These are phyloP conservation scores for Sipha maydis DNA, from an alignment of 2,888 invertebrate genomes.

Conservation along the genomic window DNA sequence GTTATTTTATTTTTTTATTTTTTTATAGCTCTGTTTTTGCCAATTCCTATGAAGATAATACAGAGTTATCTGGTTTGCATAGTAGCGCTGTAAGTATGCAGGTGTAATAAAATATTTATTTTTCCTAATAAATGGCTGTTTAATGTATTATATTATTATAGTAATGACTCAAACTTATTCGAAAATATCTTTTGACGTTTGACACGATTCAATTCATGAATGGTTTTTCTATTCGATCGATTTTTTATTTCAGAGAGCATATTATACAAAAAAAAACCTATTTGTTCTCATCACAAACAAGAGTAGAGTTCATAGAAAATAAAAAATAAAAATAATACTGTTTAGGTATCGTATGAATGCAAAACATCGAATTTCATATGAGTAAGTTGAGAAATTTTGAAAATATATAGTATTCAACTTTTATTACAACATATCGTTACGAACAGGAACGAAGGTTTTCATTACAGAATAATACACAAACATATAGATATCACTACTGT, in stretches of 20 bases:
- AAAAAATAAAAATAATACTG: background rate
- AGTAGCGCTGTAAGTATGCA: background rate
- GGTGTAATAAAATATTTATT: conserved; percentile 6
- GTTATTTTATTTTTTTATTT: background rate
- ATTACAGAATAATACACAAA: conserved; percentile 12
- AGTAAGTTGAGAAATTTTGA: conserved; percentile 34
- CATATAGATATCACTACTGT: background rate
- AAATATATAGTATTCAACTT: conserved; percentile 12
- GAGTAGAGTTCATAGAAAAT: conserved; percentile 23
- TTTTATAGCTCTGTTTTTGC: conserved; percentile 33
- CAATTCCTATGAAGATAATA: conserved; percentile 44
- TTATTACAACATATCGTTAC: background rate
- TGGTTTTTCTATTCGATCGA: too few species aligned
- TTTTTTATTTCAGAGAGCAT: too few species aligned
- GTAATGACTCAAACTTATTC: too few species aligned
- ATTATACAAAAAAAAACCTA: too few species aligned
- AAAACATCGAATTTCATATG: conserved; percentile 29
- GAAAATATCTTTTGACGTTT: too few species aligned
- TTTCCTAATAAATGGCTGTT: background rate
- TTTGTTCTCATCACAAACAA: background rate
- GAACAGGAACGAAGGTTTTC: conserved; percentile 11
- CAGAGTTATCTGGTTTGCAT: conserved; percentile 38
- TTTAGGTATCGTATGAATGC: conserved; percentile 34
- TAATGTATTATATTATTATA: too few species aligned
- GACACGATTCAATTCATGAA: too few species aligned